Conservation (phyloP, 2,888 invertebrate genomes). For the Himalopsyche tibetana region DNA sequence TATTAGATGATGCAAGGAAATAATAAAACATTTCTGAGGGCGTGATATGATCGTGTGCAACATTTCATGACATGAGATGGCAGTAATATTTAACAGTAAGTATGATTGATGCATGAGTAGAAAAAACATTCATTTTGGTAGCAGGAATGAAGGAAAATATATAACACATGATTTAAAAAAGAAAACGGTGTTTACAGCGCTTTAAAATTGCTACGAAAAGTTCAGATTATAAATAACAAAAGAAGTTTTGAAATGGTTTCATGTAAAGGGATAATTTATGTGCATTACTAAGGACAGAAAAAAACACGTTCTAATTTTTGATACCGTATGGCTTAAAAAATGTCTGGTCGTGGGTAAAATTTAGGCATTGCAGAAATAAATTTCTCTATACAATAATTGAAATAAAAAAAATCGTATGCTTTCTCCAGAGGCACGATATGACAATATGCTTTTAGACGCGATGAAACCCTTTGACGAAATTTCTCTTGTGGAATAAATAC, state of each 20-base stretch:
- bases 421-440: background rate
- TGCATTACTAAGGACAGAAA: conserved; percentile 16
- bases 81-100: too few relatives aligned
- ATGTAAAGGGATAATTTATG: conserved; percentile 22
- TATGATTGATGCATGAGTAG: too few relatives aligned
- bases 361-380: background rate
- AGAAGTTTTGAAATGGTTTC: background rate
- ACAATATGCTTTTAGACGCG: conserved; percentile 4
- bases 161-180: background rate
- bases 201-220: background rate
- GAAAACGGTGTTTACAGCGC: background rate
- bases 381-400: background rate
- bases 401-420: background rate
- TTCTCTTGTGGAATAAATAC: conserved; percentile 34
- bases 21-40: too few relatives aligned
- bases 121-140: too few relatives aligned
- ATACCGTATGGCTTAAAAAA: background rate
- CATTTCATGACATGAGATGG: too few relatives aligned
- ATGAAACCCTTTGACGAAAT: background rate
- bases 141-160: too few relatives aligned
- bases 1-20: too few relatives aligned
- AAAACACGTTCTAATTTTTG: background rate
- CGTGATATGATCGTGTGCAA: too few relatives aligned
- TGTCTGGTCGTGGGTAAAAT: background rate
- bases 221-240: background rate